Base-by-base conservation (phyloP, 2,888 invertebrate species). In the Crematogaster levior region DNA sequence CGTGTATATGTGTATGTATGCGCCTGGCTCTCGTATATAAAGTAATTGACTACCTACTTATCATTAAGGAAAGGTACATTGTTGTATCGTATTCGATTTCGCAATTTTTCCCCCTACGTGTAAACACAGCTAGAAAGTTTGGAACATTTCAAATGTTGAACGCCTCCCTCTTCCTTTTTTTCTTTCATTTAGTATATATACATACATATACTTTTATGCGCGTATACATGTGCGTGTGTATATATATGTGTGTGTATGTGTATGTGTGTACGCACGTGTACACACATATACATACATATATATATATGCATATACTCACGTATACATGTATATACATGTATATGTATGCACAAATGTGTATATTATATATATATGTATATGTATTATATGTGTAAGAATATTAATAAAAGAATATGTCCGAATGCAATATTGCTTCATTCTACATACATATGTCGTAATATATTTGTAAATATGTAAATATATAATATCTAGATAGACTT, bases 101-200 rank as follows among this genome's bases (percentile, higher is more conserved):
- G n/a, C 58, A 51, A 58, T 80, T 66, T 18, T 37, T 43, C 63
- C 58, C 68, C 74, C 60, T 83, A 84, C 70, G 84, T 21, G 61
- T 89, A 85, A 88, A 88, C 89, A 88, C 88, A 89, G 82, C 86
- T 82, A 77, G 84, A 89, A 85, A 88, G 89, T 89, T 88, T 90
- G 87, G 90, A 89, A 86, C 90, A 90, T 89, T 86, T 90, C 90
- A 90, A 90, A 85, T 90, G 87, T 85, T 84, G 88, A 86, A 85
- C 87, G 81, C 84, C 61, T 60, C n/a, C 15, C 18, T 46, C 12
- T 24, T 18, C 21, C 10, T 30, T 34, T 56, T 37, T 24, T n/a
- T 40, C 24, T 43, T 65, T 53, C 46, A 61, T 61, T 24, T 53
- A 37, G 21, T 27, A 24, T 72, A 74, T 74, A 74, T 61, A 34